Evolutionary conservation across 2,888 invertebrate species (phyloP).

Genomic region (Fragum sueziense): DNA sequence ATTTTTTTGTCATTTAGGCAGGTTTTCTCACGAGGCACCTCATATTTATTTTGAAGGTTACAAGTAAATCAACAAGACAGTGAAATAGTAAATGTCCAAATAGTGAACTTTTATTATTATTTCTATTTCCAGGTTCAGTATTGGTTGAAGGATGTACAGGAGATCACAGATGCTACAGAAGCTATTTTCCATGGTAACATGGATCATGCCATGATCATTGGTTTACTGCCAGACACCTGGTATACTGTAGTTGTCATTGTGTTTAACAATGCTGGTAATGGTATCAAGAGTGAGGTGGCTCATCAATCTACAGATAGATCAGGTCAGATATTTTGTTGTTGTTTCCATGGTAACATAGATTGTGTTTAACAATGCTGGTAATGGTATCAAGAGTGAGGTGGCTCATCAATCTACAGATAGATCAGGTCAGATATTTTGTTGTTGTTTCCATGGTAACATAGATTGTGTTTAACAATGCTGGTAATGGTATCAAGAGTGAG

Average conservation of each 20-base stretch:
- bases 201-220: constrained; percentile 95
- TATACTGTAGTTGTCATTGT: constrained; percentile 97
- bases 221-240: constrained; percentile 94
- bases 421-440: constrained; percentile 77
- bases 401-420: constrained; percentile 85
- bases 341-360: too few species aligned
- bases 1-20: too few species aligned
- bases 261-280: constrained; percentile 97
- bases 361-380: constrained; percentile 98
- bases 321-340: constrained; percentile 70
- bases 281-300: constrained; percentile 95
- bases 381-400: constrained; percentile 96
- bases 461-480: constrained; percentile 98
- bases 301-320: constrained; percentile 84
- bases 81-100: too few species aligned
- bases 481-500: constrained; percentile 97
- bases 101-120: too few species aligned
- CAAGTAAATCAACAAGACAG: too few species aligned
- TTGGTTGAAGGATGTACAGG: constrained; percentile 82
- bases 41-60: too few species aligned
- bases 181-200: constrained; percentile 87
- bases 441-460: too few species aligned
- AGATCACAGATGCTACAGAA: constrained; percentile 85
- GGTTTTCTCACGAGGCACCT: too few species aligned
- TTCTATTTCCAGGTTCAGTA: constrained; percentile 66